These are phyloP conservation scores for Plusia festucae DNA, from an alignment of 2,888 invertebrate genomes.

Conservation along the genomic window DNA sequence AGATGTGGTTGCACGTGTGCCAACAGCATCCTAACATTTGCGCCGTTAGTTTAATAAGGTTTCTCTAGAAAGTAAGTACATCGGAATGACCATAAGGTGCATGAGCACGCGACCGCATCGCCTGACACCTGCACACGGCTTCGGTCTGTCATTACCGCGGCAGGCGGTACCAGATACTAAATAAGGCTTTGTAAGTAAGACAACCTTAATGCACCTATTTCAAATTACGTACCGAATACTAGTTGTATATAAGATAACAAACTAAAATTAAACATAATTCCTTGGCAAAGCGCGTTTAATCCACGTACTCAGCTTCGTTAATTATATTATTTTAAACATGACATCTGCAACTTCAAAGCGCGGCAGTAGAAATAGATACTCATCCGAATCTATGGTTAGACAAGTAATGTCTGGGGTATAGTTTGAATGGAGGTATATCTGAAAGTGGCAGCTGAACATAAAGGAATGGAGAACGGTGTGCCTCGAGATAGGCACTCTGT, in stretches of 20 bases:
- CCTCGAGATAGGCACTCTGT: slow-evolving; percentile 84
- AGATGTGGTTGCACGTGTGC: slow-evolving; percentile 67
- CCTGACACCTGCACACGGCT: slow-evolving; percentile 62
- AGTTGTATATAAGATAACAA: slow-evolving; percentile 2
- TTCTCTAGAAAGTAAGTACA: slow-evolving; percentile 53
- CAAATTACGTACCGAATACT: background rate
- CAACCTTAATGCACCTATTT: background rate
- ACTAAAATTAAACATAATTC: slow-evolving; percentile 1
- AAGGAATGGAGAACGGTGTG: slow-evolving; percentile 81
- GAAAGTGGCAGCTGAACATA: slow-evolving; percentile 85
- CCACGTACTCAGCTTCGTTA: slow-evolving; percentile 27
- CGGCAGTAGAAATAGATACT: slow-evolving; percentile 56
- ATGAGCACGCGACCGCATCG: slow-evolving; percentile 80
- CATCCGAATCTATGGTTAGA: slow-evolving; percentile 74
- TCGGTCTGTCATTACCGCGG: slow-evolving; percentile 62
- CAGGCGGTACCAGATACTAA: slow-evolving; percentile 55
- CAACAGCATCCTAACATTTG: slow-evolving; percentile 57
- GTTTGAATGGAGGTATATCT: slow-evolving; percentile 82
- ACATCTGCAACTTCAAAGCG: slow-evolving; percentile 60
- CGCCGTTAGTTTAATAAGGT: slow-evolving; percentile 70
- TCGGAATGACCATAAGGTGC: slow-evolving; percentile 74
- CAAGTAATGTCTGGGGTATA: slow-evolving; percentile 79
- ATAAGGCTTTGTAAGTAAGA: slow-evolving; percentile 25
- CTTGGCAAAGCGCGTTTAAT: slow-evolving; percentile 14
- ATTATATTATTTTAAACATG: slow-evolving; percentile 60